A percentile compares a stretch with the other conserved stretches of the same genome.
Conservation (phyloP, 2,113 vertebrate species). For the Garra rufa region DNA sequence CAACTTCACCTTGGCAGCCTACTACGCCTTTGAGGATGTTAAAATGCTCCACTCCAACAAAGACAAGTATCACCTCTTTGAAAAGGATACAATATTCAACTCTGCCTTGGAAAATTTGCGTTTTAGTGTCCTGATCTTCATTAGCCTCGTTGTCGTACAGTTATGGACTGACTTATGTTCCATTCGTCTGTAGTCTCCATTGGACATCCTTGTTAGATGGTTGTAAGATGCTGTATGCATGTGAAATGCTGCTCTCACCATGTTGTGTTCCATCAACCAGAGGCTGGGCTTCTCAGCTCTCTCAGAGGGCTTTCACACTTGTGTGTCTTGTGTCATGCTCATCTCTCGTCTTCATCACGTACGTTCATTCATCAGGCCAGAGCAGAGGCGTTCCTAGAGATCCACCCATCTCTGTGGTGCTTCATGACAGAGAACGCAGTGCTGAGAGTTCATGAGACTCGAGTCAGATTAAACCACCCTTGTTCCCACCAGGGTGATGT, state of each 20-base stretch:
- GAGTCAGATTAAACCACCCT: slow-evolving; percentile 68
- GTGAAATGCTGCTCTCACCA: slow-evolving; percentile 55
- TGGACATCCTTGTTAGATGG: slow-evolving; percentile 45
- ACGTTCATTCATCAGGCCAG: slow-evolving; percentile 51
- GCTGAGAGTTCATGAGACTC: slow-evolving; percentile 66
- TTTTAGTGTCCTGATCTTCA: slow-evolving; percentile 48
- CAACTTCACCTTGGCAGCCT: slow-evolving; percentile 98
- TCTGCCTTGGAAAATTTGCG: neutral
- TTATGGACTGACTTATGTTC: slow-evolving; percentile 74
- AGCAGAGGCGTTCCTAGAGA: slow-evolving; percentile 47
- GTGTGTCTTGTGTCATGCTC: slow-evolving; percentile 50
- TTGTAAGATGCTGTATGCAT: slow-evolving; percentile 60
- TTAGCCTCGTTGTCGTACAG: slow-evolving; percentile 64
- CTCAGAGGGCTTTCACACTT: slow-evolving; percentile 18
- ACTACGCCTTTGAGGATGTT: slow-evolving; percentile 94
- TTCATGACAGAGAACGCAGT: slow-evolving; percentile 61
- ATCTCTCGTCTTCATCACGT: slow-evolving; percentile 58
- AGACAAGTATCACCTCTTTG: slow-evolving; percentile 88
- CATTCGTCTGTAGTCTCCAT: slow-evolving; percentile 69
- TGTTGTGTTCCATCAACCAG: slow-evolving; percentile 54
- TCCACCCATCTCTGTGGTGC: slow-evolving; percentile 55
- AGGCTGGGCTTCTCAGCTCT: slow-evolving; percentile 41
- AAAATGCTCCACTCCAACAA: slow-evolving; percentile 95
- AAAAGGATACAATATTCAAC: slow-evolving; percentile 73
- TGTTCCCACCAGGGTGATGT: slow-evolving; percentile 62